Percentiles rank a stretch among this genome's conserved stretches.
Conservation (phyloP, 2,113 vertebrate genomes). For the Ovis canadensis region DNA sequence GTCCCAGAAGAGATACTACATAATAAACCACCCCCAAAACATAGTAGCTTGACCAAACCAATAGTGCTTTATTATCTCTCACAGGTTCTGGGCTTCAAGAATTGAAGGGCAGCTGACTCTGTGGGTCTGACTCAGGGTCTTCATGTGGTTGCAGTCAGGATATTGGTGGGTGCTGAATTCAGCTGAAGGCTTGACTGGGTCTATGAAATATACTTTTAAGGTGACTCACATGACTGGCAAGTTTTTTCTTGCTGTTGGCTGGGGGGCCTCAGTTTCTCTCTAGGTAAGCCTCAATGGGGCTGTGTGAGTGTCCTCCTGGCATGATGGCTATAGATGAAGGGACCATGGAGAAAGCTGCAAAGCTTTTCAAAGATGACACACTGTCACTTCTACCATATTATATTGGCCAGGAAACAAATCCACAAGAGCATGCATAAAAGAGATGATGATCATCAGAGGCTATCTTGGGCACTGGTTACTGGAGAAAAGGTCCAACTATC, state of each 20-base stretch:
- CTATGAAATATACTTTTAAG: not conserved
- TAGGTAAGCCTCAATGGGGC: not conserved
- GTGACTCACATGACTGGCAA: not conserved
- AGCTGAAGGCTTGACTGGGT: not conserved
- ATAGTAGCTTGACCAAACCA: not conserved
- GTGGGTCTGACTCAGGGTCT: not conserved
- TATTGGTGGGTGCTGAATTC: not conserved
- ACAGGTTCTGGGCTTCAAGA: not conserved
- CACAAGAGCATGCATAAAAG: not conserved
- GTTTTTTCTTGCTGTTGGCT: not conserved
- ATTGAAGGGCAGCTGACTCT: not conserved
- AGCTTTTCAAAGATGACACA: not conserved
- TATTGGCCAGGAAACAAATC: not conserved
- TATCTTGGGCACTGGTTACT: not conserved
- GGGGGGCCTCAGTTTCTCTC: not conserved
- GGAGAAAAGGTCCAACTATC: not conserved
- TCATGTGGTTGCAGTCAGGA: not conserved
- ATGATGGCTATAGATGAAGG: not conserved
- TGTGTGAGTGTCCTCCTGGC: not conserved
- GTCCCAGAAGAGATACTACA: not conserved
- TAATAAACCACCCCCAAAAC: not conserved
- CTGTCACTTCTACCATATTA: not conserved
- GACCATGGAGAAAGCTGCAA: not conserved
- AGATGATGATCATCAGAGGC: not conserved
- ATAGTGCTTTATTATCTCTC: not conserved